These are phyloP conservation scores for Poecilus cupreus DNA, from an alignment of 2,888 invertebrate genomes.

Conservation along the genomic window DNA sequence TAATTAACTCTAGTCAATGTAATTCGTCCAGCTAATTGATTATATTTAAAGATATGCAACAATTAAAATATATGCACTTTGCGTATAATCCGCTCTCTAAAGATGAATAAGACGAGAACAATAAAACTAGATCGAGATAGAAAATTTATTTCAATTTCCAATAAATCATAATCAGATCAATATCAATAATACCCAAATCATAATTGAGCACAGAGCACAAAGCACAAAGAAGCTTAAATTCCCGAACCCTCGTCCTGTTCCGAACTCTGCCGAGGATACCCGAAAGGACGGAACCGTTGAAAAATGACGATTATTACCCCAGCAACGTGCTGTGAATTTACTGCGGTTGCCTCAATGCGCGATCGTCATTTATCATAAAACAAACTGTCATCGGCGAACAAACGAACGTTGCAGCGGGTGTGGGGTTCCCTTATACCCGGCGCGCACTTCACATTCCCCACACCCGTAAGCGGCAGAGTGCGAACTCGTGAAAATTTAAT, in stretches of 20 bases:
- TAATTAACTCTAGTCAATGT: too few species aligned
- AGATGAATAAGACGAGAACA: too few species aligned
- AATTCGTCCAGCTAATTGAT: too few species aligned
- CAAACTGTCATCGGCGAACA: constrained; percentile 32
- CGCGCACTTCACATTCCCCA: too few species aligned
- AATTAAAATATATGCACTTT: too few species aligned
- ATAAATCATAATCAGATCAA: constrained; percentile 19
- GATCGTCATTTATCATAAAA: constrained; percentile 43
- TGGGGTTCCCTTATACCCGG: neutral
- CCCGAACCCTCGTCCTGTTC: constrained; percentile 26
- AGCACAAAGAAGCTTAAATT: constrained; percentile 33
- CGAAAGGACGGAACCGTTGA: constrained; percentile 33
- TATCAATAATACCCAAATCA: constrained; percentile 16
- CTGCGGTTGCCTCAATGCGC: constrained; percentile 41
- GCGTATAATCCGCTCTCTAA: too few species aligned
- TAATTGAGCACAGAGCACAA: too few species aligned
- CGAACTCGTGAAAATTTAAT: constrained; percentile 45
- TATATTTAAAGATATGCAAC: too few species aligned
- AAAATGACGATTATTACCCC: constrained; percentile 58
- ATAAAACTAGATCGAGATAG: too few species aligned
- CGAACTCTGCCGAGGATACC: constrained; percentile 48
- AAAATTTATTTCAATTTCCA: neutral
- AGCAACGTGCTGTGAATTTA: constrained; percentile 54
- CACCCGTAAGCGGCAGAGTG: neutral
- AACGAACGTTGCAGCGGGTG: constrained; percentile 1